Percentiles rank a stretch among this genome's conserved stretches.
Conservation (phyloP, 2,113 vertebrate species). For the Aspiorhynchus laticeps region DNA sequence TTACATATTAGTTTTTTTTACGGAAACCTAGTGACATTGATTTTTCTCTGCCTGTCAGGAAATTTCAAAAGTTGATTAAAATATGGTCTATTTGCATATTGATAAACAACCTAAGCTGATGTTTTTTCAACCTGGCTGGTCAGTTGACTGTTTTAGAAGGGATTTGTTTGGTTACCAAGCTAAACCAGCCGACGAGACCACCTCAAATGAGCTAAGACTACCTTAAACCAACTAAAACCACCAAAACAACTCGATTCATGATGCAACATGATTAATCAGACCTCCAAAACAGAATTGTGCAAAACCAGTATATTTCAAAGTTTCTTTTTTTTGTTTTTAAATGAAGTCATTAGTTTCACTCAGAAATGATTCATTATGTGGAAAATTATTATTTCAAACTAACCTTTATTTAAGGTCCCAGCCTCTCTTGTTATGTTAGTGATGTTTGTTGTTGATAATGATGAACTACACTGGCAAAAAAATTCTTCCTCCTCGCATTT, state of each 20-base stretch:
- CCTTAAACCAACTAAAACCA: neutral
- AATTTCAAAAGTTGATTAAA: neutral
- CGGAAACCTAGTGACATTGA: neutral
- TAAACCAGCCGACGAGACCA: neutral
- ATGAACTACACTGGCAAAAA: neutral
- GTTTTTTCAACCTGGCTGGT: neutral
- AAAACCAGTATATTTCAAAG: slow-evolving; percentile 2
- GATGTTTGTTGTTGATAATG: neutral
- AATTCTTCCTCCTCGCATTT: neutral
- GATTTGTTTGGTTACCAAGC: neutral
- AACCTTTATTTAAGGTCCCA: neutral
- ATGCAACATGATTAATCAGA: neutral
- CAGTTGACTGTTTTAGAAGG: neutral
- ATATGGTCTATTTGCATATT: neutral
- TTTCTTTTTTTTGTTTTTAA: neutral
- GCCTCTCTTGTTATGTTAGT: neutral
- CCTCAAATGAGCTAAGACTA: neutral
- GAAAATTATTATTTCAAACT: neutral
- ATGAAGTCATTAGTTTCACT: neutral
- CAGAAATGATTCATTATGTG: neutral
- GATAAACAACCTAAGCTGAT: neutral
- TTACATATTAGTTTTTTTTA: neutral
- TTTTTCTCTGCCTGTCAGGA: neutral
- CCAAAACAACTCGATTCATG: neutral
- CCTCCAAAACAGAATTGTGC: neutral